Base-by-base conservation (phyloP, 2,888 invertebrate genomes). In the Diogma glabrata region DNA sequence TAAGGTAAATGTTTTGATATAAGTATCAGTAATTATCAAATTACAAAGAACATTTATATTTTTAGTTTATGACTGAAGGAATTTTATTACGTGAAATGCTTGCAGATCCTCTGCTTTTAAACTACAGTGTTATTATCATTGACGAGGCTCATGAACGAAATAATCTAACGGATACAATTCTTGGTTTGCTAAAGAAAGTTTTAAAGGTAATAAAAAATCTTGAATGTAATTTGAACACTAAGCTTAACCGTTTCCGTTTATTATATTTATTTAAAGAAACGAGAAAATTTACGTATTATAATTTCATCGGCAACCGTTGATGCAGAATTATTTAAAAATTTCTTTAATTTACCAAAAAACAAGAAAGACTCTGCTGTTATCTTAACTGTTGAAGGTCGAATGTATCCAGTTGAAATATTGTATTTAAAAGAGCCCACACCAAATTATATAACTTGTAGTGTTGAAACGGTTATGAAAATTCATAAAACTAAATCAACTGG, bases 121-220 rank as follows among this genome's bases (percentile, higher is more conserved):
- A 84, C 59, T 99, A 97, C 66, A 80, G 84, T 40, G 85, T 87
- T 2, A 79, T 97, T 3, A 84, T 96, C 61, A 71, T 96, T 28
- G 95, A 96, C 64, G 95, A 96, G 75, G 95, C 93, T 0, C 99
- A 99, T 64, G 97, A 99, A 68, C 75, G 97, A 40, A 89, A 88
- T 1, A 76, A 92, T 48, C 80, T 93, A 66, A 95, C 95, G 0
- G 99, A 99, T 63, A 87, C 96, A 28, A 73, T 95, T 1, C 81
- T 99, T 77, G 96, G 96, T 0, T 73, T 99, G 0, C 65, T 99
- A 50, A 92, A 94, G 66, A 97, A 96, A 74, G 88, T 96, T 55
- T 72, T 87, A 6, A 82, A 80, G 68, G 85, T 84, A n/a, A n/a
- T n/a, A n/a, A n/a, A n/a, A n/a, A n/a, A n/a, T n/a, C n/a, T n/a